Evolutionary conservation across 2,888 invertebrate species (phyloP).

Genomic region (Brachylomia viminalis): DNA sequence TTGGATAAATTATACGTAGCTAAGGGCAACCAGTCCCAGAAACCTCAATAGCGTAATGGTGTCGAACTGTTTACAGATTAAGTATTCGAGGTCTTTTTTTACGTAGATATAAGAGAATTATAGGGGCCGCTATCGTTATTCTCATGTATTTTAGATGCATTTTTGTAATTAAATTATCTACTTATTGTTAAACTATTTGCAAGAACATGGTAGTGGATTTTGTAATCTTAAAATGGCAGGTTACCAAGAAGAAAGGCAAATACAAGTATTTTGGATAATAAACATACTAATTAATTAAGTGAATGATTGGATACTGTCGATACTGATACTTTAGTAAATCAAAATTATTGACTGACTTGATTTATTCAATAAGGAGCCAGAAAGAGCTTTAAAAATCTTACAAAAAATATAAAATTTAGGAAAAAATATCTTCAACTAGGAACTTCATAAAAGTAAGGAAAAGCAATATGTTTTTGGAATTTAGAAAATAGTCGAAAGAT

Average conservation of each 20-base stretch:
- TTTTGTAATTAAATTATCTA: constrained; percentile 24
- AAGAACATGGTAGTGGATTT: not conserved
- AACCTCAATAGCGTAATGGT: constrained; percentile 70
- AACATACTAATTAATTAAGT: not conserved
- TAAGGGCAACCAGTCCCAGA: constrained; percentile 77
- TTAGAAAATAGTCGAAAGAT: not conserved
- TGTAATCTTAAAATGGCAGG: not conserved
- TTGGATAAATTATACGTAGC: constrained; percentile 54
- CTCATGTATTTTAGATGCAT: constrained; percentile 26
- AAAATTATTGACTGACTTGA: not conserved
- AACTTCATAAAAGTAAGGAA: not conserved
- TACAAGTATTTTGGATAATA: not conserved
- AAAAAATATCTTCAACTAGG: not conserved
- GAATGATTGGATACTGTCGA: not conserved
- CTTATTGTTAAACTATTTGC: constrained; percentile 14
- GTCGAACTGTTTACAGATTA: constrained; percentile 46
- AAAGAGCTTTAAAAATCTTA: not conserved
- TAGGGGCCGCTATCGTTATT: constrained; percentile 46
- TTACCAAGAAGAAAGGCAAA: constrained; percentile 5
- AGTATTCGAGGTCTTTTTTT: constrained; percentile 40
- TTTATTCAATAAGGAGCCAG: not conserved
- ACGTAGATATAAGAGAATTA: constrained; percentile 17
- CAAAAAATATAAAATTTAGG: not conserved
- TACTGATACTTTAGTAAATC: not conserved
- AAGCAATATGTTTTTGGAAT: not conserved